Base-by-base conservation (phyloP, 2,797 vertebrate species). In the Astyanax mexicanus region DNA sequence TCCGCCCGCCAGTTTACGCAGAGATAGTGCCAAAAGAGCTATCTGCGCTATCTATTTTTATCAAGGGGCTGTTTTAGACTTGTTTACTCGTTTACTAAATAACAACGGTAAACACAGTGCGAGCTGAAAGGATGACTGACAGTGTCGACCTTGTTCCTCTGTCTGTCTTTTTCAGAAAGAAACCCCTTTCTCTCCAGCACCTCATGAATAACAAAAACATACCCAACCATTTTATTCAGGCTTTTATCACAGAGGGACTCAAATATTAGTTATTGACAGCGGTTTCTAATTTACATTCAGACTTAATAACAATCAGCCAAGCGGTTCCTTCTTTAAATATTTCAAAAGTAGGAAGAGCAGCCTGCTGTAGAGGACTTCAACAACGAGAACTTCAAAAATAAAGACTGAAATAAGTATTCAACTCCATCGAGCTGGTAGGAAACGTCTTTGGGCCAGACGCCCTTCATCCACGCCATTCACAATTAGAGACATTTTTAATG, bases 71-170 rank as follows among this genome's bases (percentile, higher is more conserved):
- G 67, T 42, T 64, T 62, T 23, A 15, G 55, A 68, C 49, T 32
- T 77, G 75, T 72, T 77, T 77, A 71, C 61, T 57, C 51, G 51
- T 69, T 66, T 66, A 72, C 65, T 66, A 58, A 68, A 68, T 29
- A 60, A 58, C 37, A 11, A 58, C 38, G 27, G 55, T 54, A 62
- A 76, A 64, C 19, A 27, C n/a, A 45, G 21, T 10, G 7, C 8
- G 3, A 13, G 37, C 25, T 11, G 32, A 9, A 42, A 55, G 25
- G 27, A 66, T 17, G 32, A 65, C 38, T 45, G 61, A 52, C 58
- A 5, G n/a, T 0, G 21, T 64, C 45, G 42, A 61, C 69, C 21
- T 42, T 25, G 44, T 7, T 13, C 47, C 17, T 19, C 15, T 17
- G 6, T 12, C 11, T 61, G 32, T n/a, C 19, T 8, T 11, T 10